Percentiles rank a stretch among this genome's conserved stretches.
phyloP scores from a whole-genome alignment of 2,888 invertebrate genomes.

The Globia sparganii region DNA sequence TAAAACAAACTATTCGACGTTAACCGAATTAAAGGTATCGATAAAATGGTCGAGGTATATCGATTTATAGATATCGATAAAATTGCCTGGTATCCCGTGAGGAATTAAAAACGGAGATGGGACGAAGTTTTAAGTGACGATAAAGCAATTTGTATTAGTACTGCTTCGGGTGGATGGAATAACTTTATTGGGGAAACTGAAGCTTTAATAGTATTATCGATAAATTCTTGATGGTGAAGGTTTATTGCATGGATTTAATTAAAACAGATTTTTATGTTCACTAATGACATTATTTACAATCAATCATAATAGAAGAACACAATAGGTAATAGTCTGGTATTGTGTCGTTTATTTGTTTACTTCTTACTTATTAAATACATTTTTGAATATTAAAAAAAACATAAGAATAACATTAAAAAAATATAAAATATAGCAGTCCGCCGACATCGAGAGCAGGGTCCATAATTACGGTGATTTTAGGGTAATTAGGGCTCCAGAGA shows the following conservation, averaged over 20 bases:
- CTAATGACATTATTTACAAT: not conserved
- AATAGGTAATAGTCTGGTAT: not conserved
- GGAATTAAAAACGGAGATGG: conserved; percentile 29
- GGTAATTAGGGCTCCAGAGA: no score
- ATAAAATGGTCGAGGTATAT: conserved; percentile 14
- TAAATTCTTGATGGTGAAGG: not conserved
- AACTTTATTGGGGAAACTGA: conserved; percentile 23
- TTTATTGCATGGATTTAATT: not conserved
- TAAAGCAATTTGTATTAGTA: conserved; percentile 52
- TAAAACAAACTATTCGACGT: conserved; percentile 11
- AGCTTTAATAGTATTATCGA: conserved; percentile 1
- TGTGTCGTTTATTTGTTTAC: no score
- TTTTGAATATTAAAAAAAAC: no score
- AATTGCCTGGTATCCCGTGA: not conserved
- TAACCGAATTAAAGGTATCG: conserved; percentile 8
- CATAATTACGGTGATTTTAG: no score
- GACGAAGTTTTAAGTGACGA: conserved; percentile 32
- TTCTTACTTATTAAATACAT: no score
- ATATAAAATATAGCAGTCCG: no score
- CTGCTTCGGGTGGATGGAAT: conserved; percentile 7
- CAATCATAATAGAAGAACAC: not conserved
- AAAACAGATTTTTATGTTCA: not conserved
- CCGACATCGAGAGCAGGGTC: no score
- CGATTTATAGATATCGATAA: conserved; percentile 2
- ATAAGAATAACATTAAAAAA: no score